Percentiles rank a stretch among this genome's conserved stretches.
These are phyloP conservation scores for Drosophila pseudoananassae DNA, from an alignment of 1,140 invertebrate species.

Conservation along the genomic window DNA sequence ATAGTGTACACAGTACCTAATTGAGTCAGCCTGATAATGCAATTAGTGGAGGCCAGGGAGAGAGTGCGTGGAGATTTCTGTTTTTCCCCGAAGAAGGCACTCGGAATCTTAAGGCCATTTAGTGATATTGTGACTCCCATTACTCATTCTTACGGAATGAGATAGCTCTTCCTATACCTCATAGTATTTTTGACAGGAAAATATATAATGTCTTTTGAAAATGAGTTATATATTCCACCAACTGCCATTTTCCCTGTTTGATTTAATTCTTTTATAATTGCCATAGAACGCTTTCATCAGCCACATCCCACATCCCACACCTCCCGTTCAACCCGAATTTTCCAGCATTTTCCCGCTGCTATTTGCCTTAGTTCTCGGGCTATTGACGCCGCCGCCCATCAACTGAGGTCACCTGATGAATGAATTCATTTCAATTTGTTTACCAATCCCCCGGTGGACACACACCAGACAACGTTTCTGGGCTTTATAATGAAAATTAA, in stretches of 20 bases:
- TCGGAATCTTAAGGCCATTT: conserved; percentile 41
- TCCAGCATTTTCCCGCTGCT: conserved; percentile 14
- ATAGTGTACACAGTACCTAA: conserved; percentile 50
- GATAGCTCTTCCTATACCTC: no score
- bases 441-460: conserved; percentile 11
- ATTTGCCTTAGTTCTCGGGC: conserved; percentile 11
- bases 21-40: conserved; percentile 75
- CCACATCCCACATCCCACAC: not conserved
- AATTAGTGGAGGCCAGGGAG: conserved; percentile 56
- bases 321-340: not conserved
- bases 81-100: conserved; percentile 17
- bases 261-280: not conserved
- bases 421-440: conserved; percentile 52
- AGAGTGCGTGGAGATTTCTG: conserved; percentile 17
- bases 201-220: no score
- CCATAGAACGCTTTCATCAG: not conserved
- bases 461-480: conserved; percentile 10
- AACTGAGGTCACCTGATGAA: conserved; percentile 50
- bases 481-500: conserved; percentile 41
- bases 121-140: not conserved
- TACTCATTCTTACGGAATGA: no score
- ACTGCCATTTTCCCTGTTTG: not conserved
- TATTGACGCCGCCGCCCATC: conserved; percentile 7
- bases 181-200: no score
- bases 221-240: not conserved